Base-by-base conservation (phyloP, 2,797 vertebrate species). In the Enteromius viviparus region DNA sequence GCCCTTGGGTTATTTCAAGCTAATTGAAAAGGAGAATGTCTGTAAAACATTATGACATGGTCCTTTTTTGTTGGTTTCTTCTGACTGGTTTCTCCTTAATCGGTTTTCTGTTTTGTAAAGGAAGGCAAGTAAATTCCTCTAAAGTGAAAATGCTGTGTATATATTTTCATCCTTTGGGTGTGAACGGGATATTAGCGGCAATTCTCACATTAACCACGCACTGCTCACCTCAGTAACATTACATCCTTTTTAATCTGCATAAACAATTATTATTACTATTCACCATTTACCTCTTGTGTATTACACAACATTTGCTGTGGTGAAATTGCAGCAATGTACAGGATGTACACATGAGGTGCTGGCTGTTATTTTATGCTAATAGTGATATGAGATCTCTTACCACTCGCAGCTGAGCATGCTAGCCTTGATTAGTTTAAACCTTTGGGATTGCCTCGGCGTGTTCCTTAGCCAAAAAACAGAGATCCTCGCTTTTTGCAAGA, bases 351-450 rank as follows among this genome's bases (percentile, higher is more conserved):
- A 34, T 65, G 60, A 76, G 79, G n/a, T 76, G 37, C 40, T 15
- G 14, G 23, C 62, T 55, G 29, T 72, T 26, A 37, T 49, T 72
- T 51, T 64, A 64, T 64, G 55, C 19, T 72, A 79, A 51, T 26
- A 32, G 40, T 10, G 55, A 47, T n/a, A 71, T 62, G 19, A 29
- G 55, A 72, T 70, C 82, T 34, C 78, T 51, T 26, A 58, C 55
- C 53, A 42, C 26, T 32, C 47, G 29, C 76, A 72, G 77, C 62
- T 68, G n/a, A 76, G 84, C 80, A 84, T 58, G 71, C 72, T 71
- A n/a, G 49, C 72, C 42, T 79, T 76, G 53, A 84, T 68, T 47
- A 68, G 14, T n/a, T 82, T 71, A 62, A 78, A 83, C 60, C 65
- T 49, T 68, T 49, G n/a, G 49, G 60, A 29, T 53, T 42, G 29